phyloP scores from a whole-genome alignment of 2,797 vertebrate species.

The Sphenopsis melanotis region DNA sequence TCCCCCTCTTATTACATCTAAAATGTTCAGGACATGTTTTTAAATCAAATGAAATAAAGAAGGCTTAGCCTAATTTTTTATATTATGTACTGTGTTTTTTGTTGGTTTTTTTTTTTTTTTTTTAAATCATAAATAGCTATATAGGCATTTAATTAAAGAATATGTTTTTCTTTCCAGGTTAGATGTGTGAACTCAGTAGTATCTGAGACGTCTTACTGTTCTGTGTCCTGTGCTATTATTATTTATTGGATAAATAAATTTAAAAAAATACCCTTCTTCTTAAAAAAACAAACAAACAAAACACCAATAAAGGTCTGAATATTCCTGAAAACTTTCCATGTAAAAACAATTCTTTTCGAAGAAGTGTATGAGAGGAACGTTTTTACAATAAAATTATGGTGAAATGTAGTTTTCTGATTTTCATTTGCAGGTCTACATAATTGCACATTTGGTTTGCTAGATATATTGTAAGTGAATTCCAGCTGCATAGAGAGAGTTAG shows the following conservation, averaged over 20 bases:
- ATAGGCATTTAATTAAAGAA: not conserved
- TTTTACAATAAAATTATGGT: not conserved
- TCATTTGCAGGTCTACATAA: too few relatives aligned
- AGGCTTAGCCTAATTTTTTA: not conserved
- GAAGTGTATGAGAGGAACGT: not conserved
- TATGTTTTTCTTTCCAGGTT: not conserved
- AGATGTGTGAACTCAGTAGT: not conserved
- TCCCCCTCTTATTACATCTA: not conserved
- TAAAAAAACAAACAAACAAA: not conserved
- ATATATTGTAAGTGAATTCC: not conserved
- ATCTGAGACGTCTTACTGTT: not conserved
- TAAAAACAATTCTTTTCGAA: not conserved
- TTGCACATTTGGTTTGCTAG: not conserved
- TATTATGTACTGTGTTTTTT: not conserved
- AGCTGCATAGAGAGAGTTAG: not conserved
- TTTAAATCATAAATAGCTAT: not conserved
- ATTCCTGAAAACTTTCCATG: not conserved
- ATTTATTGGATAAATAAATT: not conserved
- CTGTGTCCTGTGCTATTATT: not conserved
- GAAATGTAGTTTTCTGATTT: not conserved
- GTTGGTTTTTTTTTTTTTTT: not conserved
- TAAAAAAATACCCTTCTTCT: rapidly evolving
- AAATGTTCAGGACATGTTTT: not conserved
- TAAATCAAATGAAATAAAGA: not conserved
- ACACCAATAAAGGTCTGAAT: not conserved